These are phyloP conservation scores for Idris sp. DNA, from an alignment of 1,140 invertebrate genomes.

Conservation along the genomic window DNA sequence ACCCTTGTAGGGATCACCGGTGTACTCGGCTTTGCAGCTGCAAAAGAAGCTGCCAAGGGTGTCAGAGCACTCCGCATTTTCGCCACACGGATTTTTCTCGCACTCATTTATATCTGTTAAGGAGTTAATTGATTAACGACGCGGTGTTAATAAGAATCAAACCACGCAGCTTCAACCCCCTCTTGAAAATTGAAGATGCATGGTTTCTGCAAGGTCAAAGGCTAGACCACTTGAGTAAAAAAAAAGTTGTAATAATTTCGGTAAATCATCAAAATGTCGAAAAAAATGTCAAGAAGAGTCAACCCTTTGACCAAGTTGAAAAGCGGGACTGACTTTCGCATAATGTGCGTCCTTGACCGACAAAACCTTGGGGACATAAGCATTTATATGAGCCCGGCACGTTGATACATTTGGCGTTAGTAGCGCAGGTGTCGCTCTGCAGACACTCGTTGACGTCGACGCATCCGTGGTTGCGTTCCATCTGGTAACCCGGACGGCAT, in stretches of 20 bases:
- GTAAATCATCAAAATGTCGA: no score
- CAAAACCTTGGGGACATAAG: constrained; percentile 85
- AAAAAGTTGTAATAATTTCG: no score
- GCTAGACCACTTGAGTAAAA: no score
- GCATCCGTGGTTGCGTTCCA: constrained; percentile 74
- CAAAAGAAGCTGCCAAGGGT: constrained; percentile 91
- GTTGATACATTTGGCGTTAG: constrained; percentile 86
- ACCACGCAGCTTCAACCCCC: no score
- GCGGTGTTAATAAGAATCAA: no score
- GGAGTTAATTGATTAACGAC: no score
- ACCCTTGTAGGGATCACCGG: constrained; percentile 89
- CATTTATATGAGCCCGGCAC: constrained; percentile 86
- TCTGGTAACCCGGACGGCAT: constrained; percentile 77
- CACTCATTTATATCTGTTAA: constrained; percentile 93
- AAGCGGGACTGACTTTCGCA: constrained; percentile 87
- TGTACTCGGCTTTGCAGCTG: constrained; percentile 89
- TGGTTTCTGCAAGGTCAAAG: no score
- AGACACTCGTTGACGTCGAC: constrained; percentile 80
- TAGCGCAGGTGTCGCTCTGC: constrained; percentile 82
- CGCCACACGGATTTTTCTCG: constrained; percentile 89
- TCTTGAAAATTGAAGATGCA: no score
- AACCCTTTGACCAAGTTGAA: neutral
- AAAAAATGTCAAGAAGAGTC: no score
- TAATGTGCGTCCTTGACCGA: constrained; percentile 82
- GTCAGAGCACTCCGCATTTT: constrained; percentile 91